Percentiles rank a stretch among this genome's conserved stretches.
These are phyloP conservation scores for Carassius carassius DNA, from an alignment of 2,113 vertebrate genomes.

Conservation along the genomic window DNA sequence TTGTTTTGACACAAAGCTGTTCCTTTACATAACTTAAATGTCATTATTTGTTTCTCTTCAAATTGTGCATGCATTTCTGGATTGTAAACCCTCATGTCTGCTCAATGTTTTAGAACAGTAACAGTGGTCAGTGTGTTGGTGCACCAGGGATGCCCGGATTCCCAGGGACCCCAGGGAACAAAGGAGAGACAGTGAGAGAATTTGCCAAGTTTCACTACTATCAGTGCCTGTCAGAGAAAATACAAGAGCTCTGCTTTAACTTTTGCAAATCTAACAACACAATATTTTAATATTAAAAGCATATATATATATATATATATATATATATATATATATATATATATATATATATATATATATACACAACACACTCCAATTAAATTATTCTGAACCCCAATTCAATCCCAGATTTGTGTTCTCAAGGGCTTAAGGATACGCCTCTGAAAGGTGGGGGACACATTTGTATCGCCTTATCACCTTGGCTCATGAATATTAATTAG, in stretches of 20 bases:
- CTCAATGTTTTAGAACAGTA: slow-evolving; percentile 15
- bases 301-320: neutral
- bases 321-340: neutral
- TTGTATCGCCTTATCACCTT: neutral
- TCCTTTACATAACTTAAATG: too few relatives aligned
- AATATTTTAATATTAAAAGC: neutral
- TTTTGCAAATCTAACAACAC: neutral
- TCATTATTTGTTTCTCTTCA: neutral
- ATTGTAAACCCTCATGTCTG: slow-evolving; percentile 12
- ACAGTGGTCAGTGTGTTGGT: slow-evolving; percentile 67
- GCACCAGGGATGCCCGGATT: slow-evolving; percentile 73
- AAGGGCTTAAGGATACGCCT: neutral
- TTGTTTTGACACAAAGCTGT: too few relatives aligned
- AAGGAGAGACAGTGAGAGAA: slow-evolving; percentile 80
- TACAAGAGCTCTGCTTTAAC: neutral
- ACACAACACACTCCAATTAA: neutral
- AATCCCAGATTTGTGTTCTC: neutral
- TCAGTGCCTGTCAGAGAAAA: neutral
- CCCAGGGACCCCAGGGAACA: slow-evolving; percentile 76
- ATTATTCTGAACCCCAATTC: neutral
- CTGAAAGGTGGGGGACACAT: neutral
- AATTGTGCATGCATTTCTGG: neutral
- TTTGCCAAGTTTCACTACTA: neutral
- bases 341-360: neutral
- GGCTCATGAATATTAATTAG: neutral